Evolutionary conservation across 2,888 invertebrate species (phyloP).

Genomic region (Eutolmus rufibarbis): DNA sequence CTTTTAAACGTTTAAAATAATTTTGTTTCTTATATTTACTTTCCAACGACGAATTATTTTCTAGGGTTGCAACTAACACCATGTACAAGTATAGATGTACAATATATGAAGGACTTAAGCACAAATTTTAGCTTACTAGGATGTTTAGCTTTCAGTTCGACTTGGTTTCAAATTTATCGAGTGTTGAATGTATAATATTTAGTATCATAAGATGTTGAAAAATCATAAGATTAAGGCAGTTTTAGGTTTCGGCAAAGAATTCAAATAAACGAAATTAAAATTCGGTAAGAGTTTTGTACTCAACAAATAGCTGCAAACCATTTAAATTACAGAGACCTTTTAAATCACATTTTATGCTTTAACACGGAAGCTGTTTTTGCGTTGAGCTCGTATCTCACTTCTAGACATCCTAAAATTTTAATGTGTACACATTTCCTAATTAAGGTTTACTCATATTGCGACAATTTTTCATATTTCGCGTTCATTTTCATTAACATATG

Average conservation of each 20-base stretch:
- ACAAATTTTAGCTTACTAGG: not conserved
- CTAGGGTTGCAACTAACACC: not conserved
- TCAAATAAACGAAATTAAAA: not conserved
- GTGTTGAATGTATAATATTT: not conserved
- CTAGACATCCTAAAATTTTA: not conserved
- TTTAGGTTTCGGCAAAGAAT: not conserved
- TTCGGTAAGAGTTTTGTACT: not conserved
- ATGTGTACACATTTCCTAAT: not conserved
- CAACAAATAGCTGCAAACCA: not conserved
- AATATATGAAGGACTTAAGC: not conserved
- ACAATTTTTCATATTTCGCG: not conserved
- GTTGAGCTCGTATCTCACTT: not conserved
- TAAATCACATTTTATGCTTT: not conserved
- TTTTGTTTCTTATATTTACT: not conserved
- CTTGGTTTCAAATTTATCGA: not conserved
- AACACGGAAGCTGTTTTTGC: not conserved
- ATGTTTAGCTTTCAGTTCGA: not conserved
- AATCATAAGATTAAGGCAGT: conserved; percentile 26
- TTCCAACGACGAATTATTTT: not conserved
- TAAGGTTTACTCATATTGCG: not conserved
- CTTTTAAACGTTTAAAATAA: not conserved
- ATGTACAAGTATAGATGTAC: not conserved
- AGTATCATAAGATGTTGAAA: not conserved
- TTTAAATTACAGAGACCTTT: not conserved
- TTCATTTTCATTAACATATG: not conserved